Conservation (phyloP, 2,797 vertebrate species). For the Artibeus jamaicensis region DNA sequence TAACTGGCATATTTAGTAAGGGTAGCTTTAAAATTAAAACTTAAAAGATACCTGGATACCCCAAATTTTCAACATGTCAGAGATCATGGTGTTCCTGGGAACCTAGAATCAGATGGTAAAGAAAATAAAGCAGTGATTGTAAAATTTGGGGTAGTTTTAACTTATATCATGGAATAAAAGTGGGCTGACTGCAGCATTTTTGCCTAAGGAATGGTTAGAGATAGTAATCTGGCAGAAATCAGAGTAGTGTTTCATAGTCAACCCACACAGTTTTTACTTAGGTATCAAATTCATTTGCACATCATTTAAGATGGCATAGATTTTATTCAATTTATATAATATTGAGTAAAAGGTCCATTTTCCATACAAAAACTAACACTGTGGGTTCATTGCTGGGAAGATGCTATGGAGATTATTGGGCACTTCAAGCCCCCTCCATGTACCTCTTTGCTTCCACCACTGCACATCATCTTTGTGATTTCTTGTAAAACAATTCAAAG, state of each 20-base stretch:
- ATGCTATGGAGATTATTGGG: not conserved
- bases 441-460: not conserved
- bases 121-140: not conserved
- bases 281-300: not conserved
- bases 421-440: accelerated
- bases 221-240: not conserved
- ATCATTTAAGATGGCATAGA: not conserved
- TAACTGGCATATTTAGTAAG: not conserved
- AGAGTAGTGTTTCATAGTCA: not conserved
- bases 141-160: not conserved
- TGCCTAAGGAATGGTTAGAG: not conserved
- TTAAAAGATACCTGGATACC: not conserved
- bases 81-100: not conserved
- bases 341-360: not conserved
- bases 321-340: not conserved
- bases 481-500: not conserved
- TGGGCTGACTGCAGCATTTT: not conserved
- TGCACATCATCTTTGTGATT: not conserved
- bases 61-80: not conserved
- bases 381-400: not conserved
- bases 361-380: not conserved
- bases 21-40: not conserved
- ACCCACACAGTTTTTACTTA: not conserved
- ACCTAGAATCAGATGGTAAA: not conserved
- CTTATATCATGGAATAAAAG: not conserved